A percentile compares a stretch with the other conserved stretches of the same genome.
These are phyloP conservation scores for Cryptosula pallasiana DNA, from an alignment of 2,888 invertebrate genomes.

Conservation along the genomic window DNA sequence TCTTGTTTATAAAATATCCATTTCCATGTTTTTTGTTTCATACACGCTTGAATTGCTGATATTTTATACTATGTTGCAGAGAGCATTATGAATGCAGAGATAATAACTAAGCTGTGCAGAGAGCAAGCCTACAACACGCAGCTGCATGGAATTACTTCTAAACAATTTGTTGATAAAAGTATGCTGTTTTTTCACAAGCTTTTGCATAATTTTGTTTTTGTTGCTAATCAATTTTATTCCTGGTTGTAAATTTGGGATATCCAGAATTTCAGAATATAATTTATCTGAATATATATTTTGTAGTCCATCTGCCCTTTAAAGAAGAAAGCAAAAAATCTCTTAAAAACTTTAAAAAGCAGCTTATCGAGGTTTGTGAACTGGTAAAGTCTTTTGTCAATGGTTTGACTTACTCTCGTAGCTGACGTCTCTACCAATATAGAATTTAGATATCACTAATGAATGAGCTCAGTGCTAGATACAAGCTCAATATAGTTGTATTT, in stretches of 20 bases:
- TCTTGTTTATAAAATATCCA: no score
- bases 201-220: not conserved
- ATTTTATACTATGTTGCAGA: no score
- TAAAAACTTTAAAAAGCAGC: not conserved
- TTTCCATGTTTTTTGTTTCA: no score
- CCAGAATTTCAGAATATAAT: not conserved
- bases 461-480: no score
- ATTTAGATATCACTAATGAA: no score
- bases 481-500: no score
- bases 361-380: not conserved
- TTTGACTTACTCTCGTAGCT: no score
- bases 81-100: not conserved
- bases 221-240: not conserved
- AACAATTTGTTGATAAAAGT: not conserved
- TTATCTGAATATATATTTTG: not conserved
- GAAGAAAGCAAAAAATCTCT: not conserved
- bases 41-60: no score
- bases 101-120: not conserved
- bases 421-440: no score
- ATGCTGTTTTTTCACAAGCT: not conserved
- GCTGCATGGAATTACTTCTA: constrained; percentile 6
- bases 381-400: no score
- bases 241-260: not conserved
- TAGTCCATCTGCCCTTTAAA: not conserved
- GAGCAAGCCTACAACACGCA: constrained; percentile 10